Evolutionary conservation across 2,113 vertebrate species (phyloP).

Genomic region (Apodemus speciosus): DNA sequence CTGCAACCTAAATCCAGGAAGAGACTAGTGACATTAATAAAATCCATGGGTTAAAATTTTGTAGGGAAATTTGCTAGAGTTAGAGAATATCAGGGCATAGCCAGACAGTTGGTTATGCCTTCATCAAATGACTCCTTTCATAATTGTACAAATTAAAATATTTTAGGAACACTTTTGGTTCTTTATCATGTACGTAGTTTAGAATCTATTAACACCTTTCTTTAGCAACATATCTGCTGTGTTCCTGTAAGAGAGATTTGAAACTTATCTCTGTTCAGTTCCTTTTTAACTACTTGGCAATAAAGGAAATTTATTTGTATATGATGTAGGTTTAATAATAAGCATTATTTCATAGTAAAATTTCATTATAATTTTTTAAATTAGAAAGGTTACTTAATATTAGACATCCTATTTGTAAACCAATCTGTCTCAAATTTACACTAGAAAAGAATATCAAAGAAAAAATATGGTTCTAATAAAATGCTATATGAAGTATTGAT

Average conservation of each 20-base stretch:
- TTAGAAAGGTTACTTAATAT: slow-evolving; percentile 40
- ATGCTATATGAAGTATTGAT: background rate
- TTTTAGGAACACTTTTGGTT: background rate
- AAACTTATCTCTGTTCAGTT: background rate
- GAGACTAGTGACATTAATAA: background rate
- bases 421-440: background rate
- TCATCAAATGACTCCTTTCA: slow-evolving; percentile 6
- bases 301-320: background rate
- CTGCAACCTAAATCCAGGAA: background rate
- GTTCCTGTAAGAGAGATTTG: background rate
- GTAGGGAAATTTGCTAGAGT: background rate
- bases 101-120: background rate
- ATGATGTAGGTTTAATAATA: background rate
- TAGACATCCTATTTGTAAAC: slow-evolving; percentile 16
- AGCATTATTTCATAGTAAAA: background rate
- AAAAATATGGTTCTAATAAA: background rate
- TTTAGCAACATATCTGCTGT: background rate
- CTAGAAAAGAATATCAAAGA: slow-evolving; percentile 26
- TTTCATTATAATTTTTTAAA: background rate
- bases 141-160: background rate
- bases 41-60: background rate
- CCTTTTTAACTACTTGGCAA: background rate
- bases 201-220: background rate
- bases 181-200: background rate
- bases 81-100: background rate